Base-by-base conservation (phyloP, 2,797 vertebrate species). In the Ammospiza maritima region DNA sequence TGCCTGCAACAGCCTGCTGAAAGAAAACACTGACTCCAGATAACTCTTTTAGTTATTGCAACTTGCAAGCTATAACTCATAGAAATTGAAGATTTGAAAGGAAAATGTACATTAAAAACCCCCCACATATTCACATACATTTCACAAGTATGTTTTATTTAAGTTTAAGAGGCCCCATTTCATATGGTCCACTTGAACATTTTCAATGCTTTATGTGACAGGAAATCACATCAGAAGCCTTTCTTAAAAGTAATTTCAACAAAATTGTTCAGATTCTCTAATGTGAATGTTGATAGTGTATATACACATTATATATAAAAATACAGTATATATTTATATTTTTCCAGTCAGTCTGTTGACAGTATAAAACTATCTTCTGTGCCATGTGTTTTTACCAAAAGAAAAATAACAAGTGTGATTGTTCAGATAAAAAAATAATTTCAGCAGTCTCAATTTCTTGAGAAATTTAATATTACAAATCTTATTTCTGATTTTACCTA, bases 1-100 rank as follows among this genome's bases (percentile, higher is more conserved):
- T 99, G 99, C 97, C 98, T 99, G 94, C 98, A 99, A 95, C 99
- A 99, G 97, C 99, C 99, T 1, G 99, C 98, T 61, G 98, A 98
- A 92, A 98, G 98, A 95, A 99, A 98, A 97, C 98, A 98, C 96
- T 99, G 98, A 99, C 75, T 89, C 2, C 21, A 62, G 74, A 81
- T 70, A 76, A 89, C 18, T 85, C 6, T 42, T 72, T 51, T 26
- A 70, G 19, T 53, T 82, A 44, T 67, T 78, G 51, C 81, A 89
- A 74, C 36, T 78, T 81, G 65, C 53, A 65, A 91, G 54, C 57
- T 94, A 8, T 84, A 58, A n/a, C 34, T 83, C 56, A 50, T 89
- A 47, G 40, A 83, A 83, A 60, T 48, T 19, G 20, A n/a, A 90
- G 45, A 42, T 88, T 51, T 47, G 21, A 70, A 76, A 69, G 78